Evolutionary conservation across 1,140 invertebrate species (phyloP).

Genomic region (Melitaea cinxia): DNA sequence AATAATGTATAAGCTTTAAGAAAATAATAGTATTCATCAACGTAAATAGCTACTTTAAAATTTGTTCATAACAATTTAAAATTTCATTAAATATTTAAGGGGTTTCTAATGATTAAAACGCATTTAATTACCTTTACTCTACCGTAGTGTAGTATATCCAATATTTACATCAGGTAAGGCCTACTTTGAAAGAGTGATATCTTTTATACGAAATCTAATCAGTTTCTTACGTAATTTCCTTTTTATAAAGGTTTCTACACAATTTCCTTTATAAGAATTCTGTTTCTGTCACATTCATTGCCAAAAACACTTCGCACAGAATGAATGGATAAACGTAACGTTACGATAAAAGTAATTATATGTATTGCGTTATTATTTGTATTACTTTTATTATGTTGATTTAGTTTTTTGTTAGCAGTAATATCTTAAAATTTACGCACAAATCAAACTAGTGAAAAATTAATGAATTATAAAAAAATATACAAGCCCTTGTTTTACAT

Average conservation of each 20-base stretch:
- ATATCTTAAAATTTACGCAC: too few species aligned
- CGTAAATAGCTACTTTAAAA: neutral
- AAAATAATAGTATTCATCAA: neutral
- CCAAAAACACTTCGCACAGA: constrained; percentile 8
- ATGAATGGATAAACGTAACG: neutral
- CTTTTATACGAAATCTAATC: constrained; percentile 27
- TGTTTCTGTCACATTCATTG: constrained; percentile 29
- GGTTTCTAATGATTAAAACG: too few species aligned
- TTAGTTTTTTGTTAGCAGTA: too few species aligned
- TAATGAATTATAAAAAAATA: too few species aligned
- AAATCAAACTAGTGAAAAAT: too few species aligned
- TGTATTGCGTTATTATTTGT: too few species aligned
- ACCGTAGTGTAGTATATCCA: too few species aligned
- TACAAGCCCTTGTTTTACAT: too few species aligned
- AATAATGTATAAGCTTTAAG: neutral
- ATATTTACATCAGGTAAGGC: neutral
- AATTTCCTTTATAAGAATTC: constrained; percentile 28
- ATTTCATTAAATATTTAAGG: too few species aligned
- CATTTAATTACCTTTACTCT: too few species aligned
- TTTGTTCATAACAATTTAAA: neutral
- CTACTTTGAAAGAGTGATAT: neutral
- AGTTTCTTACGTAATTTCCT: constrained; percentile 26
- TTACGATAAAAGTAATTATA: constrained; percentile 8
- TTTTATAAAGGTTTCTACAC: constrained; percentile 26
- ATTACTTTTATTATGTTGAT: too few species aligned